phyloP scores from a whole-genome alignment of 2,888 invertebrate genomes.

The Phortica magna region DNA sequence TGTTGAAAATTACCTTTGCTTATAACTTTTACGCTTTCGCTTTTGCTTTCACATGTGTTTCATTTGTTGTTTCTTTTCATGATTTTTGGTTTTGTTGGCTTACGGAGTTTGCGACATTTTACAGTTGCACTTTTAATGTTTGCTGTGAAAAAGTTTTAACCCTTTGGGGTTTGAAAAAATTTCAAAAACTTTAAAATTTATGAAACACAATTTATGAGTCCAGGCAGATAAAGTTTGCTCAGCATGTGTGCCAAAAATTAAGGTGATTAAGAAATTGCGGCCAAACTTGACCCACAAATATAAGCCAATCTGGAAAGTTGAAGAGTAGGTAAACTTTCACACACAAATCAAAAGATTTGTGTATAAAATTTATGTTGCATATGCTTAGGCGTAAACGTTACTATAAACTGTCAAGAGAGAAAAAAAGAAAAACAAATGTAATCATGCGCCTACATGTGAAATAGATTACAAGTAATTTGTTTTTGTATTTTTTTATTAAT shows the following conservation, averaged over 20 bases:
- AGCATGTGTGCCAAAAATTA: slow-evolving; percentile 48
- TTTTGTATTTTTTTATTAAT: neutral
- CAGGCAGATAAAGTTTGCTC: slow-evolving; percentile 22
- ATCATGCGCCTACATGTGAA: neutral
- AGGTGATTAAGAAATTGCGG: slow-evolving; percentile 71
- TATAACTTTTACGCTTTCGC: slow-evolving; percentile 43
- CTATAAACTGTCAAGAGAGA: neutral
- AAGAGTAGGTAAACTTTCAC: slow-evolving; percentile 37
- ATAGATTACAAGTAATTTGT: neutral
- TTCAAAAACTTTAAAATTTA: slow-evolving; percentile 64
- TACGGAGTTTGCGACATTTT: slow-evolving; percentile 1
- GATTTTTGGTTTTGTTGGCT: slow-evolving; percentile 43
- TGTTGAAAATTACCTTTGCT: slow-evolving; percentile 56
- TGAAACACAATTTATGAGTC: slow-evolving; percentile 46
- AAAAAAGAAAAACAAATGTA: neutral
- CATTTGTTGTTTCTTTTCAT: slow-evolving; percentile 31
- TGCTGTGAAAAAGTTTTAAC: slow-evolving; percentile 59
- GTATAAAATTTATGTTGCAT: slow-evolving; percentile 32
- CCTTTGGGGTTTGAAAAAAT: slow-evolving; percentile 34
- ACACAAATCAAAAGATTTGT: slow-evolving; percentile 70
- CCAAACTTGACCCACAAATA: slow-evolving; percentile 47
- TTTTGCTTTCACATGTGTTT: slow-evolving; percentile 12
- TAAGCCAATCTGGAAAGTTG: neutral
- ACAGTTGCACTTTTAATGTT: slow-evolving; percentile 17
- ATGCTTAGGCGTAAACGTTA: neutral